A percentile compares a stretch with the other conserved stretches of the same genome.
These are phyloP conservation scores for Gadopsis bispinosus DNA, from an alignment of 2,797 vertebrate species.

Conservation along the genomic window DNA sequence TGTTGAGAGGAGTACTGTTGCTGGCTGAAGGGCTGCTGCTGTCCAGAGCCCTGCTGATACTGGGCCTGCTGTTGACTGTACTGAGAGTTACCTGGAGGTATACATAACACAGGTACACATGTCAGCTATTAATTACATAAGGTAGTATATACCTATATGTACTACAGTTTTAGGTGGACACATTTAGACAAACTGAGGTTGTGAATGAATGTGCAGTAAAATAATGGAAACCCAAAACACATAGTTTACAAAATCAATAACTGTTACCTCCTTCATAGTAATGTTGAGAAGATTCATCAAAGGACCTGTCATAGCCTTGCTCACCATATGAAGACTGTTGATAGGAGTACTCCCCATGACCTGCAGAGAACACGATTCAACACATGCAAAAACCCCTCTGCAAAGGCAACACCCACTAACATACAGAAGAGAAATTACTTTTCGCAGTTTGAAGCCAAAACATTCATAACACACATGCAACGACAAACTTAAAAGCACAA, in stretches of 20 bases:
- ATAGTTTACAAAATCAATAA: background rate
- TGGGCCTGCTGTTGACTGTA: constrained; percentile 94
- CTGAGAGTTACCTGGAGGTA: constrained; percentile 90
- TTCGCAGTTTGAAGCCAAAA: constrained; percentile 23
- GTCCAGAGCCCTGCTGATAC: constrained; percentile 92
- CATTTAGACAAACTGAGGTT: background rate
- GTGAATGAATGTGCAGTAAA: background rate
- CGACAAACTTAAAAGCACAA: constrained; percentile 30
- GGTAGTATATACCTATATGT: no score
- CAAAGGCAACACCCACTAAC: constrained; percentile 22
- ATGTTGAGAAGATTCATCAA: constrained; percentile 95
- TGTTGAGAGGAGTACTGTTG: constrained; percentile 94
- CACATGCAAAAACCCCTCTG: constrained; percentile 40
- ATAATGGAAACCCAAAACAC: background rate
- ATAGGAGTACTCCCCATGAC: constrained; percentile 93
- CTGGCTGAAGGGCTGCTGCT: constrained; percentile 91
- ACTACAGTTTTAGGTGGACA: background rate
- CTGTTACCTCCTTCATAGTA: constrained; percentile 94
- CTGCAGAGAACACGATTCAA: constrained; percentile 76
- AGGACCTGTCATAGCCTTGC: constrained; percentile 93
- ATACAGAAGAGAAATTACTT: constrained; percentile 14
- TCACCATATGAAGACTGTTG: constrained; percentile 94
- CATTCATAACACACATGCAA: constrained; percentile 22
- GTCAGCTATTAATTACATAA: background rate
- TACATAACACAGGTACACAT: constrained; percentile 16